Evolutionary conservation across 2,797 vertebrate species (phyloP).

Genomic region (Bovichtus variegatus): DNA sequence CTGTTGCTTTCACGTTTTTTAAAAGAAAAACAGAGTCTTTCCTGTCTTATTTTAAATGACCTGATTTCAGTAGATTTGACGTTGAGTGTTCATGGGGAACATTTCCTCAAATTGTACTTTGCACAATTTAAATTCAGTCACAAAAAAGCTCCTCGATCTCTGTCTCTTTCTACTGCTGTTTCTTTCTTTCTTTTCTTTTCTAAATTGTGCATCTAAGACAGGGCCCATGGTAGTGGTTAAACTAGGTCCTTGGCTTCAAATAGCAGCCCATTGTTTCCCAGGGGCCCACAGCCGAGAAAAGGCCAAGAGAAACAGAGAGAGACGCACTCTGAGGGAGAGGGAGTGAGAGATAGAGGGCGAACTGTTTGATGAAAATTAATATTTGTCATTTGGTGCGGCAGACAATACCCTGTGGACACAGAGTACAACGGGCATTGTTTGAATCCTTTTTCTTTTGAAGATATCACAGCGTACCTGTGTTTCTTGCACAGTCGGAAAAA

Average conservation of each 20-base stretch:
- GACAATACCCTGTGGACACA: slow-evolving; percentile 65
- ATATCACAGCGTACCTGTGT: slow-evolving; percentile 50
- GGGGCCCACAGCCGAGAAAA: slow-evolving; percentile 67
- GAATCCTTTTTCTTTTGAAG: slow-evolving; percentile 81
- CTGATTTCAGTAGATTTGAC: slow-evolving; percentile 25
- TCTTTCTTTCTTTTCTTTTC: slow-evolving; percentile 72
- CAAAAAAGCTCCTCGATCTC: slow-evolving; percentile 16
- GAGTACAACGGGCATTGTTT: slow-evolving; percentile 69
- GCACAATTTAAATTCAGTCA: slow-evolving; percentile 42
- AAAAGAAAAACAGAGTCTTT: neutral
- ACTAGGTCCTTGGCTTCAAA: slow-evolving; percentile 82
- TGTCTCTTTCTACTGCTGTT: slow-evolving; percentile 22
- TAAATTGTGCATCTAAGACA: slow-evolving; percentile 79
- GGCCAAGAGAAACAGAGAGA: slow-evolving; percentile 72
- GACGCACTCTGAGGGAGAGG: slow-evolving; percentile 35
- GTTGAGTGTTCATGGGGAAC: neutral
- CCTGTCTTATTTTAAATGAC: slow-evolving; percentile 9
- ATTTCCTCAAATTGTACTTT: slow-evolving; percentile 30
- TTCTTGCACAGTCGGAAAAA: slow-evolving; percentile 28
- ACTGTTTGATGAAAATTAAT: slow-evolving; percentile 74
- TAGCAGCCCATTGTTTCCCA: slow-evolving; percentile 76
- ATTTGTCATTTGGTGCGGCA: slow-evolving; percentile 75
- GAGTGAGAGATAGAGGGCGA: slow-evolving; percentile 46
- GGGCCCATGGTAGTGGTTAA: slow-evolving; percentile 68
- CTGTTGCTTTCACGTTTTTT: neutral